Conservation (phyloP, 1,140 invertebrate species). For the Palaemon carinicauda region DNA sequence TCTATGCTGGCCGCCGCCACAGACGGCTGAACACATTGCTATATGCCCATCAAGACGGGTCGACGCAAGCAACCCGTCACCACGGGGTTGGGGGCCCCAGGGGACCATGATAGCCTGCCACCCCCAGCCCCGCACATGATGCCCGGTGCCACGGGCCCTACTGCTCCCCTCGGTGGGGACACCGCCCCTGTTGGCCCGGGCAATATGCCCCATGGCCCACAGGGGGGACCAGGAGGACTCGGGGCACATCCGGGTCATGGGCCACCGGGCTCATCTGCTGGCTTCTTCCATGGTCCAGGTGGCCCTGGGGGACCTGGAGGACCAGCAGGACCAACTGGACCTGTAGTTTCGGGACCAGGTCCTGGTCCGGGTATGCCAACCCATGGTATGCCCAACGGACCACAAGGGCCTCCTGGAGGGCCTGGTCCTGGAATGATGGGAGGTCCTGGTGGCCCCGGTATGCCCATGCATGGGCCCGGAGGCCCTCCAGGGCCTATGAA, state of each 20-base stretch:
- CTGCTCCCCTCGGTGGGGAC: conserved; percentile 42
- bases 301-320: conserved; percentile 62
- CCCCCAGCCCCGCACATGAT: conserved; percentile 56
- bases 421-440: conserved; percentile 46
- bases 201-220: conserved; percentile 47
- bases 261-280: conserved; percentile 37
- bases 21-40: conserved; percentile 44
- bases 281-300: conserved; percentile 55
- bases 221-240: conserved; percentile 53
- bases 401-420: conserved; percentile 25
- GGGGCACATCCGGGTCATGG: conserved; percentile 47
- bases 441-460: conserved; percentile 46
- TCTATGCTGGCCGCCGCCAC: conserved; percentile 16
- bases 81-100: conserved; percentile 60
- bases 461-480: conserved; percentile 59
- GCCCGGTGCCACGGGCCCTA: conserved; percentile 50
- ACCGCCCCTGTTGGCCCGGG: conserved; percentile 40
- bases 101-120: conserved; percentile 59
- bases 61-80: conserved; percentile 59
- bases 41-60: conserved; percentile 61
- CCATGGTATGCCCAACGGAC: conserved; percentile 42
- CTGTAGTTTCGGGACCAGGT: neutral
- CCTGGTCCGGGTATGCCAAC: conserved; percentile 35
- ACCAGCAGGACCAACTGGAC: conserved; percentile 23
- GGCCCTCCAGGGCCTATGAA: conserved; percentile 58